Conservation (phyloP, 1,140 invertebrate species). For the Papilio polytes region DNA sequence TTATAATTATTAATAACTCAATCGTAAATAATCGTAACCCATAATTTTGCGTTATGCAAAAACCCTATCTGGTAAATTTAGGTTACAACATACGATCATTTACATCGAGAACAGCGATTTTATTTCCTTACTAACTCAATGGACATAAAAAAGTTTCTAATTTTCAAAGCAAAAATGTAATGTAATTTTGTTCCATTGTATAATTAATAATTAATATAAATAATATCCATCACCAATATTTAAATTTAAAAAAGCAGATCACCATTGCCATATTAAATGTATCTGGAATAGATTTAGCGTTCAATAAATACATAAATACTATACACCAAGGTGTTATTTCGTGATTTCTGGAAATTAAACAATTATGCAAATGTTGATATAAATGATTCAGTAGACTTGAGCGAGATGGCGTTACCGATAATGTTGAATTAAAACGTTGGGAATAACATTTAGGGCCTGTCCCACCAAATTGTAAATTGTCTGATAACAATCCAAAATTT, state of each 20-base stretch:
- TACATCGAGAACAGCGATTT: neutral
- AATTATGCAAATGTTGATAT: neutral
- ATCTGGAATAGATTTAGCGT: neutral
- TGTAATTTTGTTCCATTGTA: conserved; percentile 16
- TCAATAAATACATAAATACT: conserved; percentile 8
- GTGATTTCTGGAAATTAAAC: conserved; percentile 14
- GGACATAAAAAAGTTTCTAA: neutral
- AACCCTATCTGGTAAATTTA: too few relatives aligned
- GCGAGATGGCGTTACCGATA: conserved; percentile 14
- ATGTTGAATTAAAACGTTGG: neutral
- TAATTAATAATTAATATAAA: neutral
- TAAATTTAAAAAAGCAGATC: conserved; percentile 25
- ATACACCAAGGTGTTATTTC: conserved; percentile 9
- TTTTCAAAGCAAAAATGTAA: neutral
- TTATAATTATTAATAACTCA: neutral
- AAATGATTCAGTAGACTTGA: conserved; percentile 7
- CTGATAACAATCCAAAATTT: too few relatives aligned
- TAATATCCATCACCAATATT: neutral
- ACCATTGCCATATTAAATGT: conserved; percentile 34
- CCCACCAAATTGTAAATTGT: too few relatives aligned
- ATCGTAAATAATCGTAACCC: neutral
- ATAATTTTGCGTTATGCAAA: neutral
- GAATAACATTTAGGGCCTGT: neutral
- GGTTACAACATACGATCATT: neutral
- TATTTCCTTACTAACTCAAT: neutral